phyloP scores from a whole-genome alignment of 2,888 invertebrate species.

The Autographa gamma region DNA sequence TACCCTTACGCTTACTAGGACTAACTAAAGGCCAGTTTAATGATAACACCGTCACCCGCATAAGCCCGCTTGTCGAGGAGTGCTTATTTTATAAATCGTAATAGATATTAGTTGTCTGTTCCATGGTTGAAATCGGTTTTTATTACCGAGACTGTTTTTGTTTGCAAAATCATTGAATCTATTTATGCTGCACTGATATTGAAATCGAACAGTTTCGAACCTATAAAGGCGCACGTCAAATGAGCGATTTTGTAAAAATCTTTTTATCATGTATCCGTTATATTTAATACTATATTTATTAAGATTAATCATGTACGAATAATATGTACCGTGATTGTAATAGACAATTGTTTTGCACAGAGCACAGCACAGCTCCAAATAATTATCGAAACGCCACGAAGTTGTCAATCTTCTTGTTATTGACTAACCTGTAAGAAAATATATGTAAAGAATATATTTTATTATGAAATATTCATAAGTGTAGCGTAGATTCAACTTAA shows the following conservation, averaged over 20 bases:
- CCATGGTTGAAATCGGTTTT: slow-evolving; percentile 36
- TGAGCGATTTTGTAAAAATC: not conserved
- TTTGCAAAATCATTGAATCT: slow-evolving; percentile 13
- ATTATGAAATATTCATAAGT: slow-evolving; percentile 61
- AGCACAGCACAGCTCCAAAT: slow-evolving; percentile 34
- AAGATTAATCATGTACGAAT: not conserved
- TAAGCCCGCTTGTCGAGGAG: slow-evolving; percentile 30
- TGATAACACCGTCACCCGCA: not conserved
- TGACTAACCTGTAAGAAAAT: slow-evolving; percentile 53
- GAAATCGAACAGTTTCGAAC: not conserved
- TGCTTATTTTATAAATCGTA: slow-evolving; percentile 14
- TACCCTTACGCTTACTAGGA: not conserved
- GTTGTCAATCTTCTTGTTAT: slow-evolving; percentile 42
- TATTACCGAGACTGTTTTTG: slow-evolving; percentile 35
- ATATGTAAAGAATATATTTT: slow-evolving; percentile 62
- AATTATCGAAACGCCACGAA: slow-evolving; percentile 39
- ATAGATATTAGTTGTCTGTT: slow-evolving; percentile 31
- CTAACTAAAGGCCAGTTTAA: not conserved
- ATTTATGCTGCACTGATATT: not conserved
- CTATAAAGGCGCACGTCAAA: not conserved
- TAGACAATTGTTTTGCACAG: slow-evolving; percentile 9
- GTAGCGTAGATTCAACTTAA: slow-evolving; percentile 43
- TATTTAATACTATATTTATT: not conserved
- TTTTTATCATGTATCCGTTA: not conserved
- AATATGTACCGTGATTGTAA: not conserved